phyloP scores from a whole-genome alignment of 1,140 invertebrate species.

The Calliopsis andreniformis region DNA sequence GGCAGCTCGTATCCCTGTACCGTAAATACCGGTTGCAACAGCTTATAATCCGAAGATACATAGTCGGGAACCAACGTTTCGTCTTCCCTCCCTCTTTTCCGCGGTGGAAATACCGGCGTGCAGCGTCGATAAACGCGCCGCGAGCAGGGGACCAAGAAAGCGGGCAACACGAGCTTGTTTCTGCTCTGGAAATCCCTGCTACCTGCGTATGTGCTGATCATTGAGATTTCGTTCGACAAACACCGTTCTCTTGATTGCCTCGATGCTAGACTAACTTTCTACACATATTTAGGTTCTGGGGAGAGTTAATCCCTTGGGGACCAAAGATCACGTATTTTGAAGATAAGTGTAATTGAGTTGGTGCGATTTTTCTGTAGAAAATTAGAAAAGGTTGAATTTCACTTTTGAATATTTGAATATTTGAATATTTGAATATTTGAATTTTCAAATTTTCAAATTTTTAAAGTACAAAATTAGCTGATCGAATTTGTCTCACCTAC shows the following conservation, averaged over 20 bases:
- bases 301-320: neutral
- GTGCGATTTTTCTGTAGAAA: no score
- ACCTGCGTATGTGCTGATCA: constrained; percentile 11
- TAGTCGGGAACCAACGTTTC: constrained; percentile 25
- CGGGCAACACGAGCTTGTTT: neutral
- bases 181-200: constrained; percentile 1
- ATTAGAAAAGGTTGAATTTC: no score
- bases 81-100: neutral
- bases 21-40: constrained; percentile 66
- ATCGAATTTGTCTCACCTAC: no score
- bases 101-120: neutral
- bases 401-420: no score
- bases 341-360: no score
- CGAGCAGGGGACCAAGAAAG: neutral
- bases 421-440: no score
- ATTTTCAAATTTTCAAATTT: no score
- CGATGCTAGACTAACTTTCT: neutral
- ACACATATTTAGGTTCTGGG: neutral
- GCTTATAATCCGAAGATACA: constrained; percentile 63
- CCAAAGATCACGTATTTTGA: no score
- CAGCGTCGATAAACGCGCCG: neutral
- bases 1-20: constrained; percentile 37
- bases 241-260: constrained; percentile 7
- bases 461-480: no score
- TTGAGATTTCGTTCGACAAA: constrained; percentile 21